Base-by-base conservation (phyloP, 2,113 vertebrate species). In the Neoarius graeffei region DNA sequence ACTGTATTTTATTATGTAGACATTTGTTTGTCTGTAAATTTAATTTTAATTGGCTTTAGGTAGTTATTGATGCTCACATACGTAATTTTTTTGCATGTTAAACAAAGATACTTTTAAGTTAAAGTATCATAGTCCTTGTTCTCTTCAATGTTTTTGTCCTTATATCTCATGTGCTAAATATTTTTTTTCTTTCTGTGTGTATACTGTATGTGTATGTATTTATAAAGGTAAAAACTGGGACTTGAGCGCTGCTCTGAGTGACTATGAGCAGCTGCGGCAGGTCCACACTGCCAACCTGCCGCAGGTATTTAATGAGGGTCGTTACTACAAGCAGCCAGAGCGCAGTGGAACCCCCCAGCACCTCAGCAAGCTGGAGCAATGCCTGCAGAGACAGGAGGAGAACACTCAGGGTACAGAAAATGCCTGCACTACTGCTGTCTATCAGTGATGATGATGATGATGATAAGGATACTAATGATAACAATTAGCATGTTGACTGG, bases 181-280 rank as follows among this genome's bases (percentile, higher is more conserved):
- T 90, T 5, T 10, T 20, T 25, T n/a, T 52, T 77, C 19, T 23
- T 20, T 48, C 42, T 74, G 8, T 23, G 15, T 15, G 13, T 85
- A 1, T 89, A 48, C 42, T 85, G n/a, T 83, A 10, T 86, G n/a
- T 50, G 56, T 8, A 35, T 81, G 4, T 91, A 23, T 83, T 42
- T 76, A 30, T 89, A 81, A 90, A 99, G 98, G 98, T 93, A 99
- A 99, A 95, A 99, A 99, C 92, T 99, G 98, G 98, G 98, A 99
- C 96, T 93, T 99, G 93, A 96, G 97, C 6, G 98, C 98, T 30
- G 98, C 98, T 84, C 93, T 99, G 84, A 98, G 94, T 76, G 98
- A 99, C 91, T 99, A 97, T 85, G 98, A 99, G 93, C 97, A 99
- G 93, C 97, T 99, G 89, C 95, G 98, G 89, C 98, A 99, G 94